Evolutionary conservation across 2,888 invertebrate species (phyloP).

Genomic region (Papilio elwesi): DNA sequence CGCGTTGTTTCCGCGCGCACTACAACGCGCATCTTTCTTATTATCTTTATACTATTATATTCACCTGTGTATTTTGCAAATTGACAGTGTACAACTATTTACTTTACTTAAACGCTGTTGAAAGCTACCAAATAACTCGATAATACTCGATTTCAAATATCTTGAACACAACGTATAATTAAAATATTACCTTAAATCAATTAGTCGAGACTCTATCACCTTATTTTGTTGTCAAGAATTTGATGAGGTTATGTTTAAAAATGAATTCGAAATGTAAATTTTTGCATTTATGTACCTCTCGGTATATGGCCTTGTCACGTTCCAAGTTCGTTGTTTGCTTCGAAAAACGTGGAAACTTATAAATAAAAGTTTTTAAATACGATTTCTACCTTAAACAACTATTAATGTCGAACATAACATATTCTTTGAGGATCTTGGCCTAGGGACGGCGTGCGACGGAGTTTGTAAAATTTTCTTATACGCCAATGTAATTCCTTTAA

Average conservation of each 20-base stretch:
- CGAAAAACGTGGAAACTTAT: not conserved
- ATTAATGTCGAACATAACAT: not conserved
- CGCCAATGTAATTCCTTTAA: slow-evolving; percentile 30
- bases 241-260: too few species aligned
- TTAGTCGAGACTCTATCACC: too few species aligned
- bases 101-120: slow-evolving; percentile 29
- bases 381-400: not conserved
- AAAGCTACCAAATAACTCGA: not conserved
- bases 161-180: too few species aligned
- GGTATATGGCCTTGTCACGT: too few species aligned
- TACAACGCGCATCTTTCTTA: slow-evolving; percentile 51
- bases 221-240: too few species aligned
- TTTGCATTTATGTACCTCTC: too few species aligned
- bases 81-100: slow-evolving; percentile 14
- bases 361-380: not conserved
- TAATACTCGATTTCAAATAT: too few species aligned
- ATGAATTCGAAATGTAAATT: too few species aligned
- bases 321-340: too few species aligned
- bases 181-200: too few species aligned
- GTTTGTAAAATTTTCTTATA: slow-evolving; percentile 18
- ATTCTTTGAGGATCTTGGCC: not conserved
- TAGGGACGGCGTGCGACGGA: slow-evolving; percentile 4
- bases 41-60: slow-evolving; percentile 50
- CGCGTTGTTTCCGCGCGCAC: slow-evolving; percentile 65
- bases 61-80: slow-evolving; percentile 48